Conservation (phyloP, 2,888 invertebrate genomes). For the Oscheius sp. region DNA sequence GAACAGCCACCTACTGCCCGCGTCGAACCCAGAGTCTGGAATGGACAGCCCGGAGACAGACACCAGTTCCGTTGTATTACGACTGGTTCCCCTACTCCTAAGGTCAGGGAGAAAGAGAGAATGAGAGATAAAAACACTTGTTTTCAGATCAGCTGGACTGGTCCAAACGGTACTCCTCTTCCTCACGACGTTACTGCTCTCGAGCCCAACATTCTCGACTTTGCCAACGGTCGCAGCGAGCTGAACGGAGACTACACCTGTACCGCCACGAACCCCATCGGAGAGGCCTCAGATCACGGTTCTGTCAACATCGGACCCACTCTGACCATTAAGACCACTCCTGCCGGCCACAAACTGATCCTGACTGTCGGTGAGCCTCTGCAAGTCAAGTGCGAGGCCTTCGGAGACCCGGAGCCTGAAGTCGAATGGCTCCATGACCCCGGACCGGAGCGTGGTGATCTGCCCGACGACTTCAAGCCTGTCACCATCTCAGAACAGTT, state of each 20-base stretch:
- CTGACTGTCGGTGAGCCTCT: constrained; percentile 71
- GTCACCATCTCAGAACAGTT: constrained; percentile 72
- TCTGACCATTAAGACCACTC: constrained; percentile 63
- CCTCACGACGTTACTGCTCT: constrained; percentile 71
- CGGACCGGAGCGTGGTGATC: constrained; percentile 71
- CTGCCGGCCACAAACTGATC: constrained; percentile 66
- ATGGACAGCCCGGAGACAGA: constrained; percentile 70
- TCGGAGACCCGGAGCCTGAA: constrained; percentile 71
- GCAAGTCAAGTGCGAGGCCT: constrained; percentile 69
- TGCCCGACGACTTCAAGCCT: constrained; percentile 72
- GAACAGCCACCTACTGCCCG: constrained; percentile 72
- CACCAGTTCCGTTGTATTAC: constrained; percentile 70
- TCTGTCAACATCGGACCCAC: constrained; percentile 66
- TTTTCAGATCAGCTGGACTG: constrained; percentile 66
- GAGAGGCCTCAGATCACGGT: constrained; percentile 69
- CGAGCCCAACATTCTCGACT: constrained; percentile 66
- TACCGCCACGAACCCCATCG: constrained; percentile 63
- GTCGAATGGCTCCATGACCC: constrained; percentile 70
- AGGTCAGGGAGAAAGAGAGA: constrained; percentile 6
- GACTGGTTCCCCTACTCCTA: constrained; percentile 68
- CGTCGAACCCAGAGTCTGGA: constrained; percentile 71
- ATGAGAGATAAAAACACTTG: not conserved
- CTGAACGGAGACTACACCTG: constrained; percentile 69
- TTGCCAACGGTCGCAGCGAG: constrained; percentile 60
- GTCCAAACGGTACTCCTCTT: constrained; percentile 67